Evolutionary conservation across 2,888 invertebrate genomes (phyloP).

Genomic region (Polymixis lichenea): DNA sequence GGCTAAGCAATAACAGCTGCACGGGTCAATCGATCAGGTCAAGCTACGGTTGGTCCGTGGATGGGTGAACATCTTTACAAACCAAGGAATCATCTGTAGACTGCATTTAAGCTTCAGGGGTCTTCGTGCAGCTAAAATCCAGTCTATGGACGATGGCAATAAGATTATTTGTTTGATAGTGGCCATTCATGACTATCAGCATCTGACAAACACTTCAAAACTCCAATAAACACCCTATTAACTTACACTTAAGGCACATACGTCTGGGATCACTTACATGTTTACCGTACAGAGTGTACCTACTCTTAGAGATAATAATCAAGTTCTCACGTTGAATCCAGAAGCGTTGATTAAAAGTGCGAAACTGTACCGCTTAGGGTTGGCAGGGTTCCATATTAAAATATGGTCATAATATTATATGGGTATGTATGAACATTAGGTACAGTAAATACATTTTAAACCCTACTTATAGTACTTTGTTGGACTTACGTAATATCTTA

Average conservation of each 20-base stretch:
- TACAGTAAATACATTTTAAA: not conserved
- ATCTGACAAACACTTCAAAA: not conserved
- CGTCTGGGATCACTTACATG: slow-evolving; percentile 4
- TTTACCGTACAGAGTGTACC: slow-evolving; percentile 22
- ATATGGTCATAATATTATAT: not conserved
- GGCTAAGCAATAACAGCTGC: no score
- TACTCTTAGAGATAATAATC: slow-evolving; percentile 45
- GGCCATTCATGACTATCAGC: no score
- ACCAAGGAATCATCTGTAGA: no score
- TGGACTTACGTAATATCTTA: no score
- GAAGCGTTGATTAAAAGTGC: slow-evolving; percentile 64
- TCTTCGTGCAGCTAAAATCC: no score
- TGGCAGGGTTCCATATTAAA: slow-evolving; percentile 14
- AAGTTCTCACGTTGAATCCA: slow-evolving; percentile 47
- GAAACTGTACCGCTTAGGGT: slow-evolving; percentile 51
- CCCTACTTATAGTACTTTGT: no score
- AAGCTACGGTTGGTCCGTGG: no score
- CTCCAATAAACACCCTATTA: not conserved
- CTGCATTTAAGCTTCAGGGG: no score
- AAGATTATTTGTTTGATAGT: not conserved
- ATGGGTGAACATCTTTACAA: no score
- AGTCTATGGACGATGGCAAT: not conserved
- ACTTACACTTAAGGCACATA: not conserved
- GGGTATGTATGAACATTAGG: not conserved
- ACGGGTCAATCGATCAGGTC: no score